These are phyloP conservation scores for Mormyrops attenuatus DNA, from an alignment of 2,797 vertebrate genomes.

Conservation along the genomic window DNA sequence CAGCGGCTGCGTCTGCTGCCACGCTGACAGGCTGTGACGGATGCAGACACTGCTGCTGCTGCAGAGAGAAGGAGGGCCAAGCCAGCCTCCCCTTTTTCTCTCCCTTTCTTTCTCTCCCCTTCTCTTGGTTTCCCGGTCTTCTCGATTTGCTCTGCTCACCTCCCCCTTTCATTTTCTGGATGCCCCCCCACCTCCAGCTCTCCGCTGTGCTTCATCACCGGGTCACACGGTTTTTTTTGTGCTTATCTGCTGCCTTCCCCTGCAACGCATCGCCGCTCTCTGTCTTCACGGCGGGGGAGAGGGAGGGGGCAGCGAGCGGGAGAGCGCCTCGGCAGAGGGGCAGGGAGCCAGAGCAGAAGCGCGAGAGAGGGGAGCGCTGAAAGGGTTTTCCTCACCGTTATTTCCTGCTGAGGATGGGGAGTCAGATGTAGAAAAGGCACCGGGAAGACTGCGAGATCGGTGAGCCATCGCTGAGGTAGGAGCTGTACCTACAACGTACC, in stretches of 20 bases:
- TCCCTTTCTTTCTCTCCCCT: not conserved
- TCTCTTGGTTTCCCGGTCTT: not conserved
- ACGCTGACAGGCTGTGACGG: conserved; percentile 19
- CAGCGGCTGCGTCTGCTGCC: not conserved
- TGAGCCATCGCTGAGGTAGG: not conserved
- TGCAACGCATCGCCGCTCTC: conserved; percentile 14
- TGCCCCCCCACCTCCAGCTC: not conserved
- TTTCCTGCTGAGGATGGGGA: conserved; percentile 25
- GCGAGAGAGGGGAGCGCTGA: not conserved
- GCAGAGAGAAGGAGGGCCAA: not conserved
- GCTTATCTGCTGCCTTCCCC: conserved; percentile 15
- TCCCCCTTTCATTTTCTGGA: not conserved
- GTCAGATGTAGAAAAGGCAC: not conserved
- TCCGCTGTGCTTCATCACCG: conserved; percentile 24
- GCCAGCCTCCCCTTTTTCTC: not conserved
- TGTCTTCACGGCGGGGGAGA: conserved; percentile 23
- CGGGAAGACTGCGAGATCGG: not conserved
- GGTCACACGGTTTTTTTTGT: conserved; percentile 25
- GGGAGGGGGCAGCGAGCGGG: conserved; percentile 30
- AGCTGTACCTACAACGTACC: not conserved
- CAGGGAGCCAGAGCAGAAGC: conserved; percentile 2
- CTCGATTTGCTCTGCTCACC: not conserved
- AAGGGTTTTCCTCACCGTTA: conserved; percentile 29
- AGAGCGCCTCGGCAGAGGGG: not conserved
- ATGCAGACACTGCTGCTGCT: not conserved